Conservation (phyloP, 2,888 invertebrate genomes). For the Bombyx huttoni region DNA sequence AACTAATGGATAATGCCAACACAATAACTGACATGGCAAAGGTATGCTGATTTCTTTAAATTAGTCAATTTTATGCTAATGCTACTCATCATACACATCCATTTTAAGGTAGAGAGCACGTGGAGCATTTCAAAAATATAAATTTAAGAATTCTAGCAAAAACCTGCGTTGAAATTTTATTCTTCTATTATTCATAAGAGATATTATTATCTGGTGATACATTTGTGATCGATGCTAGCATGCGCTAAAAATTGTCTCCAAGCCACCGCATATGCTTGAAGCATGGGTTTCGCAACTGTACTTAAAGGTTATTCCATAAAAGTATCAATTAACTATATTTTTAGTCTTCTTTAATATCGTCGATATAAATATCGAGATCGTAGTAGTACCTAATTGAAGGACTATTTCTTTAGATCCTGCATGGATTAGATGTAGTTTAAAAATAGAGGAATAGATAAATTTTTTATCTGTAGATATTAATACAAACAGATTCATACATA, state of each 20-base stretch:
- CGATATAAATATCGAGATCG: too few species aligned
- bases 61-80: slow-evolving; percentile 20
- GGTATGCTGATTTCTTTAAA: slow-evolving; percentile 73
- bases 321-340: too few species aligned
- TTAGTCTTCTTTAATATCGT: too few species aligned
- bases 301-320: too few species aligned
- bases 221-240: background rate
- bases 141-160: background rate
- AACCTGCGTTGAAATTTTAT: background rate
- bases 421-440: too few species aligned
- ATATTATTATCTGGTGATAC: too few species aligned
- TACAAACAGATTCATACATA: too few species aligned
- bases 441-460: too few species aligned
- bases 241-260: background rate
- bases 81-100: slow-evolving; percentile 54
- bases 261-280: background rate
- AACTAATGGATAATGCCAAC: slow-evolving; percentile 98
- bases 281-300: background rate
- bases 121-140: background rate
- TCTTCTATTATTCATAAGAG: too few species aligned
- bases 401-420: too few species aligned
- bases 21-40: slow-evolving; percentile 99
- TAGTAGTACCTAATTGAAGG: too few species aligned
- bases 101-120: slow-evolving; percentile 35
- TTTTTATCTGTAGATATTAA: too few species aligned